Evolutionary conservation across 2,797 vertebrate species (phyloP), one percentile per base, ranked within the genome.

Genomic region (Coregonus sp.): DNA sequence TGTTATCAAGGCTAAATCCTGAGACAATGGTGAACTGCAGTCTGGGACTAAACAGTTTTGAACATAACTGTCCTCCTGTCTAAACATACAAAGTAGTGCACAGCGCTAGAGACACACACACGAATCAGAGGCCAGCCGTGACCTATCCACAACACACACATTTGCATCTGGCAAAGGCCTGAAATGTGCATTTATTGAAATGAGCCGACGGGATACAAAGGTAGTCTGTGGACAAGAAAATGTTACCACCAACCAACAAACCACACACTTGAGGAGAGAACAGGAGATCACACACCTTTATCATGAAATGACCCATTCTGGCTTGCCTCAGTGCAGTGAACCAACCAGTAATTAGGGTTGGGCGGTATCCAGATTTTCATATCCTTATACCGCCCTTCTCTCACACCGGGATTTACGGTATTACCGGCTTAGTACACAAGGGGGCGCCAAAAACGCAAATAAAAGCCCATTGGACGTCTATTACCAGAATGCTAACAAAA

Each of bases 181-280:
- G 29, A 65, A 15, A 65, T 71, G 73, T 56, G 70, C 54, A 73
- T 71, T 25, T 54, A 70, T 59, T 73, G 73, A 78, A 74, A 80
- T 72, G 56, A 80, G 66, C 25, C 25, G 25, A 25, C 25, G 25
- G 25, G 25, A 25, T 25, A 25, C 25, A 25, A 54, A 18, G 15
- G 20, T 14, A 25, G 12, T 72, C 50, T 72, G 50, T 52, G 12
- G 12, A 72, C 20, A 61, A n/a, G 25, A 1, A 54, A 33, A 54
- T 5, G 25, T 52, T 7, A 33, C 2, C 14, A 14, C 70, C 15
- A 54, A 2, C n/a, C 40, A 51, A 47, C 40, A 9, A 40, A 40
- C 7, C 40, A 20, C 9, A 70, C n/a, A 50, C 33, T 18, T 5
- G 18, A 11, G 18, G 3, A 31, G 3, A 29, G 2, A 20, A 40